A percentile compares a stretch with the other conserved stretches of the same genome.
These are phyloP conservation scores for Calephelis virginiensis DNA, from an alignment of 1,140 invertebrate species.

Conservation along the genomic window DNA sequence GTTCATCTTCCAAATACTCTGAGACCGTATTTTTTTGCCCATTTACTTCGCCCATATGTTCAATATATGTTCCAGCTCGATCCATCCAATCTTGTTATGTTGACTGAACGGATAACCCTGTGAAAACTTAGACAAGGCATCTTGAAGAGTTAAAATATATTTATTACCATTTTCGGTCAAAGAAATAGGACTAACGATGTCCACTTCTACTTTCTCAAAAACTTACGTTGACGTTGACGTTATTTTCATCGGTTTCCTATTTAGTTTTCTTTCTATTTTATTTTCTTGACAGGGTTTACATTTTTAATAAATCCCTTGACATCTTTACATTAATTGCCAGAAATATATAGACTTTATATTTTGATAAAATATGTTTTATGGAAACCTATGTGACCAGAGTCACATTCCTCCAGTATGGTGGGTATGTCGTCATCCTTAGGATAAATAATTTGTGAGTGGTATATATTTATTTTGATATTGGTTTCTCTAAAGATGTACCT, in stretches of 20 bases:
- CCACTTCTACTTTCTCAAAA: too few relatives aligned
- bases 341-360: not conserved
- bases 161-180: too few relatives aligned
- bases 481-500: slow-evolving; percentile 1
- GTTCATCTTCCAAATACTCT: too few relatives aligned
- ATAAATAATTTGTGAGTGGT: not conserved
- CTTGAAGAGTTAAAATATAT: too few relatives aligned
- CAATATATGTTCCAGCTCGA: too few relatives aligned
- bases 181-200: too few relatives aligned
- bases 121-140: too few relatives aligned
- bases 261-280: slow-evolving; percentile 3
- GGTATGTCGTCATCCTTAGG: not conserved
- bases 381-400: slow-evolving; percentile 13
- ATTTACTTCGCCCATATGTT: too few relatives aligned
- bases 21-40: too few relatives aligned
- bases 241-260: too few relatives aligned
- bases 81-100: not conserved
- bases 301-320: slow-evolving; percentile 14
- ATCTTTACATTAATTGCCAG: slow-evolving; percentile 2
- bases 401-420: not conserved
- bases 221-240: too few relatives aligned
- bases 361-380: slow-evolving; percentile 13
- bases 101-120: too few relatives aligned
- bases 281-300: slow-evolving; percentile 15
- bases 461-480: not conserved